Conservation (phyloP, 2,888 invertebrate species). For the Acanthosepion lycidas region DNA sequence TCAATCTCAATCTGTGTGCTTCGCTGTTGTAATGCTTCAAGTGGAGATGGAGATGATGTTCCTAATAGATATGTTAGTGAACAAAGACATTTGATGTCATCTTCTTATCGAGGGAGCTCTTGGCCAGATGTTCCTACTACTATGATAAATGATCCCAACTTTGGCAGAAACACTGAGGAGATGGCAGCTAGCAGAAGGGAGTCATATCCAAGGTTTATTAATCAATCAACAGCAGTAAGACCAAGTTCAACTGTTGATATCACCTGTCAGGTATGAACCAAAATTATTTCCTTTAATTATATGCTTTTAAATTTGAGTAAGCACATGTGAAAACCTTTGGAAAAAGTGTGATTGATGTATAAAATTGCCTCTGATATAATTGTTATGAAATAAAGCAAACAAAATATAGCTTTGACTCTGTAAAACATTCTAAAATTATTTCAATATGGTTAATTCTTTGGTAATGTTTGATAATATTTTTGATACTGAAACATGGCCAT, state of each 20-base stretch:
- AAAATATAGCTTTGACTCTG: too few species aligned
- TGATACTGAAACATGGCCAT: too few species aligned
- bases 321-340: too few species aligned
- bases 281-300: too few species aligned
- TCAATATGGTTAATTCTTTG: too few species aligned
- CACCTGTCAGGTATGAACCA: neutral
- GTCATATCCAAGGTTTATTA: neutral
- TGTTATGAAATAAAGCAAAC: too few species aligned
- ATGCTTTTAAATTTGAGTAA: too few species aligned
- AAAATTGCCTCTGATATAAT: too few species aligned
- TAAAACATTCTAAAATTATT: too few species aligned
- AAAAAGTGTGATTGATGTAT: too few species aligned
- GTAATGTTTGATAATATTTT: too few species aligned
- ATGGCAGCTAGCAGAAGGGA: neutral
- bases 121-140: conserved; percentile 2
- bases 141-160: neutral
- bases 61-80: neutral
- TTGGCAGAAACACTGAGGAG: neutral
- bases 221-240: neutral
- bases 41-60: neutral
- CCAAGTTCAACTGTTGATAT: neutral
- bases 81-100: neutral
- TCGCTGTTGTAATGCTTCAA: neutral
- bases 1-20: neutral
- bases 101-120: neutral